Evolutionary conservation across 2,888 invertebrate species (phyloP), one percentile per base, ranked within the genome.

Genomic region (Drosophila fungiperda): DNA sequence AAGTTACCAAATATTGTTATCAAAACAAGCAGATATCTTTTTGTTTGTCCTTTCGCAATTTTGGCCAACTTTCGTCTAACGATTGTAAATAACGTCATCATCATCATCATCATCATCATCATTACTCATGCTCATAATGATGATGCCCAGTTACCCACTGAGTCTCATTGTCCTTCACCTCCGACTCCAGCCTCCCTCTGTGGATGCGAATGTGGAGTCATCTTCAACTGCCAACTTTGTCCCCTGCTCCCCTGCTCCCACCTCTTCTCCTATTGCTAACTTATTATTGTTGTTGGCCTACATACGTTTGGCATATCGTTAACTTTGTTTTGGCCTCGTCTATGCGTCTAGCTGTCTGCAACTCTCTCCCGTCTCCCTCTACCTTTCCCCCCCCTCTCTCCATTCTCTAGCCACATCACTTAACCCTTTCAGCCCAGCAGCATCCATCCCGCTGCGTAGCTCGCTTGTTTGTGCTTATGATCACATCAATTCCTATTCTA

Each of bases 281-380:
- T 35, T 54, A 35, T 66, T 68, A 29, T 68, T 62, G 54, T 66
- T 67, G 67, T 74, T 81, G 73, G 64, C 78, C 80, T 45, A 76
- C 67, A 78, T 67, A 76, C 71, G 63, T 77, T 73, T 80, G 81
- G 62, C 78, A 77, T 80, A 63, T 80, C 68, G 73, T 80, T 72
- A 77, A 60, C 65, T 64, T 68, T 61, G 57, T 61, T 75, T 55
- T 72, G 67, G 60, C 67, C 40, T 60, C 73, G 59, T 55, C 65
- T 69, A 17, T 65, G 64, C 64, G 72, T 76, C 77, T 81, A 67
- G 52, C 49, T 76, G 80, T 78, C 77, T 76, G 54, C 76, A 64
- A 71, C 50, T 32, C 38, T 17, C 5, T 26, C 9, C 12, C 0
- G 15, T 23, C 9, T n/a, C 2, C 9, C 15, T 54, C 70, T 17